These are phyloP conservation scores for Crotalus helleri DNA, from an alignment of 2,113 vertebrate species.

Conservation along the genomic window DNA sequence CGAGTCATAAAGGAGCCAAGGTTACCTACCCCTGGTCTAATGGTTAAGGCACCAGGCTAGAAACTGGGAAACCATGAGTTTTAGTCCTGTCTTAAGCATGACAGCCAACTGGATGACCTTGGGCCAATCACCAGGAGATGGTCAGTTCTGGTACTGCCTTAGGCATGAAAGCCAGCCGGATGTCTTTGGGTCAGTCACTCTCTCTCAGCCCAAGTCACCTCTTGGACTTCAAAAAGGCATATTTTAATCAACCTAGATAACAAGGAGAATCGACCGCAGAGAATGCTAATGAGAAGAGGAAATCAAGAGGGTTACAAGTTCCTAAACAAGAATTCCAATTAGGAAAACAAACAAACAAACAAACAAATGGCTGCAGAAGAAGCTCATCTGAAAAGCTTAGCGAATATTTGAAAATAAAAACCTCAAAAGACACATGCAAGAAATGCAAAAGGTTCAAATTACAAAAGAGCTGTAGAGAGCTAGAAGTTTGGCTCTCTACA, in stretches of 20 bases:
- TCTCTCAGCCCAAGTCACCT: background rate
- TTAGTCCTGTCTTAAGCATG: background rate
- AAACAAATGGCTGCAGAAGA: background rate
- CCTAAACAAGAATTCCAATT: background rate
- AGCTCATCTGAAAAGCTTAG: background rate
- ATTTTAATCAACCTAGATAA: background rate
- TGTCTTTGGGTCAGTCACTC: background rate
- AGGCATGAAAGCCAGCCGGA: background rate
- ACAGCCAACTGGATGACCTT: background rate
- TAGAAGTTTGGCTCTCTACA: background rate
- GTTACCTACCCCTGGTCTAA: background rate
- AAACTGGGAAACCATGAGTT: background rate
- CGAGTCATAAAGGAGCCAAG: no score
- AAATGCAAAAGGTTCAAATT: background rate
- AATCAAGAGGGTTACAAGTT: background rate
- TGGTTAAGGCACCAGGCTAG: background rate
- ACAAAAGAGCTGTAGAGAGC: background rate
- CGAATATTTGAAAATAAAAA: background rate
- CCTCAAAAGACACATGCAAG: background rate
- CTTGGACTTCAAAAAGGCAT: background rate
- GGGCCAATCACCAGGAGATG: background rate
- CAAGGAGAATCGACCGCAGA: background rate
- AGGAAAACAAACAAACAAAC: background rate
- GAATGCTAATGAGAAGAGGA: background rate
- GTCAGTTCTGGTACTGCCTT: background rate